These are phyloP conservation scores for Drosophila formosana DNA, from an alignment of 2,888 invertebrate species.

Conservation along the genomic window DNA sequence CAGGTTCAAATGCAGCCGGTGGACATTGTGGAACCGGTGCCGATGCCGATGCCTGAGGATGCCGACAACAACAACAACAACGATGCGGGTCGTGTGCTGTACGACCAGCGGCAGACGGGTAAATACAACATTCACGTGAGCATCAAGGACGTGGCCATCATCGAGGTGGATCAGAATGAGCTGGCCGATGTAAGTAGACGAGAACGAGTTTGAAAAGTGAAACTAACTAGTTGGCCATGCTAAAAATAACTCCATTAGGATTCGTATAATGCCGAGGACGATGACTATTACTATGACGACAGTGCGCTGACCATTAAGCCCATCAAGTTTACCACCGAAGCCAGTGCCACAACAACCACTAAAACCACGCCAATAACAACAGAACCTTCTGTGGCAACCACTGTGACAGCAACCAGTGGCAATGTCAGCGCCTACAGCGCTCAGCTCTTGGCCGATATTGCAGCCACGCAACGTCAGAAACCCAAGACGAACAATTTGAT, in stretches of 20 bases:
- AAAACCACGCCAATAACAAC: slow-evolving; percentile 14
- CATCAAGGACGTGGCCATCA: slow-evolving; percentile 91
- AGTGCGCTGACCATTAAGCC: slow-evolving; percentile 83
- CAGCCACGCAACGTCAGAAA: slow-evolving; percentile 45
- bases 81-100: slow-evolving; percentile 69
- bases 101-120: slow-evolving; percentile 92
- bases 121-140: slow-evolving; percentile 92
- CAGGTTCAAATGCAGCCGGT: slow-evolving; percentile 52
- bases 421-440: slow-evolving; percentile 55
- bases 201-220: slow-evolving; percentile 31
- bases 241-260: slow-evolving; percentile 79
- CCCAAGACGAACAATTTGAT: slow-evolving; percentile 61
- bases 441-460: slow-evolving; percentile 67
- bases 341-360: slow-evolving; percentile 22
- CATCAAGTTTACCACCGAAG: slow-evolving; percentile 64
- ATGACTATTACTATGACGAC: slow-evolving; percentile 84
- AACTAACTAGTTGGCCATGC: slow-evolving; percentile 37
- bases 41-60: slow-evolving; percentile 16
- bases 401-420: slow-evolving; percentile 15
- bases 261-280: slow-evolving; percentile 75
- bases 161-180: slow-evolving; percentile 86
- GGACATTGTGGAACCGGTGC: slow-evolving; percentile 16
- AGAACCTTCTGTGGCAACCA: slow-evolving; percentile 19
- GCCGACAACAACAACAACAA: neutral
- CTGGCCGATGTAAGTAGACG: slow-evolving; percentile 78